phyloP scores from a whole-genome alignment of 2,888 invertebrate genomes.

The Acrocyrtus sp. region DNA sequence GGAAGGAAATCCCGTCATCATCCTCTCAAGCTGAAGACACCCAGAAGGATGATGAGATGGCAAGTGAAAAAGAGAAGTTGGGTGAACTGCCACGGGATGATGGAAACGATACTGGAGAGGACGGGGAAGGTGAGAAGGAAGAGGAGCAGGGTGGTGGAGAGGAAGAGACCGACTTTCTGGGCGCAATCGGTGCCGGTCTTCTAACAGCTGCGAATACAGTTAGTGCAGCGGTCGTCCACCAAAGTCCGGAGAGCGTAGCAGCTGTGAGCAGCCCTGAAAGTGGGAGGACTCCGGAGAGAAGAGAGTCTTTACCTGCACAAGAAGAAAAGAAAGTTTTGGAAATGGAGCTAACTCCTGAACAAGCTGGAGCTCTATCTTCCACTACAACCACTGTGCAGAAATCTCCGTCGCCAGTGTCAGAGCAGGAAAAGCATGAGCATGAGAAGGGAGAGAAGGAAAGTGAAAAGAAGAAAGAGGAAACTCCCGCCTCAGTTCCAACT shows the following conservation, averaged over 20 bases:
- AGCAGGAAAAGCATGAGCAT: conserved; percentile 28
- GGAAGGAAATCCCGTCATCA: conserved; percentile 29
- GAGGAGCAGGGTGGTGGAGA: conserved; percentile 24
- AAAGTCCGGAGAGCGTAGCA: conserved; percentile 57
- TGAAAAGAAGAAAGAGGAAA: conserved; percentile 29
- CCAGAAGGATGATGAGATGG: conserved; percentile 4
- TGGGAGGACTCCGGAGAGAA: conserved; percentile 21
- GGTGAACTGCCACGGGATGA: conserved; percentile 57
- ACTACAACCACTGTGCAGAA: conserved; percentile 18
- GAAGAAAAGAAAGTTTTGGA: conserved; percentile 2
- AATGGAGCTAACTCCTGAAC: conserved; percentile 19
- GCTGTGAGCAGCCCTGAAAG: conserved; percentile 44
- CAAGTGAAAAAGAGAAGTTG: conserved; percentile 39
- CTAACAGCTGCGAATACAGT: conserved; percentile 59
- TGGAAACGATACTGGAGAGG: conserved; percentile 41
- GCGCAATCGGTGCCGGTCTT: conserved; percentile 57
- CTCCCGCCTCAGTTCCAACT: conserved; percentile 11
- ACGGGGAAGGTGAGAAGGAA: conserved; percentile 38
- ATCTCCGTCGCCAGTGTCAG: conserved; percentile 24
- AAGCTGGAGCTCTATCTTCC: conserved; percentile 6
- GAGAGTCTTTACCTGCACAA: conserved; percentile 13
- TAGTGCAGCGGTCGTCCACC: conserved; percentile 59
- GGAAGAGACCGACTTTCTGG: too few relatives aligned
- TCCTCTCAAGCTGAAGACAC: conserved; percentile 7
- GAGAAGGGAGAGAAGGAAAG: conserved; percentile 37